Evolutionary conservation across 2,113 vertebrate genomes (phyloP).

Genomic region (Zonotrichia leucophrys): DNA sequence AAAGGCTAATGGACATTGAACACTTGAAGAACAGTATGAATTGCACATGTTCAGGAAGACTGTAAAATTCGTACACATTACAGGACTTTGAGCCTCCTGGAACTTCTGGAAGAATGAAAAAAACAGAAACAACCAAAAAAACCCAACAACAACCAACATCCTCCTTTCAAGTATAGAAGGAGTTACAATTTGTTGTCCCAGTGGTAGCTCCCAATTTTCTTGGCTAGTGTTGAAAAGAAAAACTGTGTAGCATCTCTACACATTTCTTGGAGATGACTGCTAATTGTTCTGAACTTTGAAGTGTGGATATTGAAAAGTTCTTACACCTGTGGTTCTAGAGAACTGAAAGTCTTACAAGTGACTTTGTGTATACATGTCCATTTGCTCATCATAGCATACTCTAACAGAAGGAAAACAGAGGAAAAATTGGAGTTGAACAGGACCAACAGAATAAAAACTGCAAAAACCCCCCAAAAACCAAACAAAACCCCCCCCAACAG

Average conservation of each 20-base stretch:
- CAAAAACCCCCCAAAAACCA: not conserved
- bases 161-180: not conserved
- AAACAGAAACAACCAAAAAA: accelerated
- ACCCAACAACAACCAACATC: not conserved
- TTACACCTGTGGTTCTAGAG: not conserved
- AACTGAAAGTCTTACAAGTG: not conserved
- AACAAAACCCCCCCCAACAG: not conserved
- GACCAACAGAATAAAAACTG: not conserved
- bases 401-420: not conserved
- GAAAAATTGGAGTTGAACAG: not conserved
- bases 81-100: not conserved
- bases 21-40: not conserved
- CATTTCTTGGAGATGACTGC: not conserved
- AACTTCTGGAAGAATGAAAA: not conserved
- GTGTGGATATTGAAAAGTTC: not conserved
- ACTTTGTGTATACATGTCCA: not conserved
- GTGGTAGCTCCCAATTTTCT: not conserved
- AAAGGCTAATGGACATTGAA: not conserved
- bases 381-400: not conserved
- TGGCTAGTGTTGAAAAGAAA: not conserved
- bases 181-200: not conserved
- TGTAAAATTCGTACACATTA: not conserved
- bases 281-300: not conserved
- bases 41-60: not conserved
- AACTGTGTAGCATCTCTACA: not conserved